Base-by-base conservation (phyloP, 2,797 vertebrate species). In the Tarsius wallacei region DNA sequence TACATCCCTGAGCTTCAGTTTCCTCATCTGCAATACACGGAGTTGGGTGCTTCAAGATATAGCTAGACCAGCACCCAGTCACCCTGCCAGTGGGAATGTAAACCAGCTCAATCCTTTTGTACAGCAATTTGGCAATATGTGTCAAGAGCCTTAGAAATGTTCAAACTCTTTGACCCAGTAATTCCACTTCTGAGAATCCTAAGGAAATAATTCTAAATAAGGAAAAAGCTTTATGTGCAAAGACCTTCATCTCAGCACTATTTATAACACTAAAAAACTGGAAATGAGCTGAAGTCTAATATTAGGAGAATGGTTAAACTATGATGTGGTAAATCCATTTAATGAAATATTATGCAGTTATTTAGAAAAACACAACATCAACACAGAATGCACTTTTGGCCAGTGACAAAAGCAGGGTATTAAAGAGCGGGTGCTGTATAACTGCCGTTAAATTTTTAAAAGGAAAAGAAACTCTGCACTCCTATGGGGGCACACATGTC, bases 91-190 rank as follows among this genome's bases (percentile, higher is more conserved):
- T 14, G 64, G 64, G 47, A 76, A 57, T 15, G 49, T 10, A 8
- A 77, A 83, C 55, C 49, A 55, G 91, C 84, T 74, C 0, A 0
- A 66, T 94, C 94, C 96, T 96, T 97, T 77, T 93, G 91, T 74
- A 95, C 87, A 94, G 95, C 68, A 73, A 96, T 98, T 94, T 95
- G 91, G 97, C 94, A 97, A 97, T 95, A 77, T 78, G 93, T 96
- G 97, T 93, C 94, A 94, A 94, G 92, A 96, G 97, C 93, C 89
- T 93, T 31, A 55, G 88, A 96, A 93, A 42, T 42, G 42, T 42
- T 42, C 42, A 42, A 42, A 96, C 95, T 97, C 97, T 97, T 97
- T 98, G 96, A 95, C 98, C 98, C 84, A 97, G 71, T 96, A 96
- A 95, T 95, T 96, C 84, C 71, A 89, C 93, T 98, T 97, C 98